Conservation (phyloP, 2,888 invertebrate genomes). For the Smittia sp. region DNA sequence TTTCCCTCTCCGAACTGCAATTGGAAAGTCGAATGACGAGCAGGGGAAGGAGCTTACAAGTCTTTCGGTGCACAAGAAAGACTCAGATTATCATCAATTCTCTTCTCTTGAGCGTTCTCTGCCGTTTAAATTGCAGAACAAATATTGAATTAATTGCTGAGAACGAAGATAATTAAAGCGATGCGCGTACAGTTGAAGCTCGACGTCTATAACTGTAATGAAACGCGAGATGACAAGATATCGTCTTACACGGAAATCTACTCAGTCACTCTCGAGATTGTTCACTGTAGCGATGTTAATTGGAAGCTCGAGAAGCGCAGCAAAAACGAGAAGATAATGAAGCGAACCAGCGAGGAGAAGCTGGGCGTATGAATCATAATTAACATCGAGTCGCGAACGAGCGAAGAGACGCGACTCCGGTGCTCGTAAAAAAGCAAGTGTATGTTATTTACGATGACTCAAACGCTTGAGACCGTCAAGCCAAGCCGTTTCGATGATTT, state of each 20-base stretch:
- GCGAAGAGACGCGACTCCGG: neutral
- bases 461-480: neutral
- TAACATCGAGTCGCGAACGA: neutral
- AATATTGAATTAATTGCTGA: slow-evolving; percentile 25
- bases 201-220: neutral
- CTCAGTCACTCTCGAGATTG: neutral
- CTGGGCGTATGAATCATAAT: slow-evolving; percentile 20
- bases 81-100: slow-evolving; percentile 10
- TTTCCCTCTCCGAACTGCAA: neutral
- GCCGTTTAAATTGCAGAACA: slow-evolving; percentile 23
- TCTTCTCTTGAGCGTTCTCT: slow-evolving; percentile 6
- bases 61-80: neutral
- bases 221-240: neutral
- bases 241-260: neutral
- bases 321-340: slow-evolving; percentile 11
- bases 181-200: neutral
- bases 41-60: neutral
- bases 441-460: neutral
- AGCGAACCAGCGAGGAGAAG: slow-evolving; percentile 13
- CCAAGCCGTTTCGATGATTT: neutral
- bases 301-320: neutral
- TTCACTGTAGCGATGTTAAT: slow-evolving; percentile 15
- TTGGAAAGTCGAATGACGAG: neutral
- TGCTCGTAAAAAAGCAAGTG: slow-evolving; percentile 1
- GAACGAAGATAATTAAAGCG: slow-evolving; percentile 7